Base-by-base conservation (phyloP, 2,888 invertebrate species). In the Erebia epiphron region DNA sequence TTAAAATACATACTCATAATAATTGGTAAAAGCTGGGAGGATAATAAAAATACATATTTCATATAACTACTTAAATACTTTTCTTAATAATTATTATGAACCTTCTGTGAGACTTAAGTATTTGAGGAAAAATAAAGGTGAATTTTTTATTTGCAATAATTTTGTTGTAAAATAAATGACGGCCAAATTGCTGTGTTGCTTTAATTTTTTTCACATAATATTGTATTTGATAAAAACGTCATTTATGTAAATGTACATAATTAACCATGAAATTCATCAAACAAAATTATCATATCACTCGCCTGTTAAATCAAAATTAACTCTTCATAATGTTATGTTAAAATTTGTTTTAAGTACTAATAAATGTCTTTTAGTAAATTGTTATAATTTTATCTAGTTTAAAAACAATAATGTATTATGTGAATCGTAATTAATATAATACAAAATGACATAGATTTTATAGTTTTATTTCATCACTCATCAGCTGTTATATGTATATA, bases 231-330 rank as follows among this genome's bases (percentile, higher is more conserved):
- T 50, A 54, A 54, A 16, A 14, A 10, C 54, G 71, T 72, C 72
- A 77, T 76, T 52, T 54, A 64, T 54, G 26, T 64, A 66, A 65
- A 75, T 79, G 77, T 79, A 79, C 75, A 78, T 79, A 79, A 74
- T 68, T 73, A 70, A 71, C 67, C 73, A 74, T 76, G 69, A 75
- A 75, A 69, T 62, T 75, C 76, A 78, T 76, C 69, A 73, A 79
- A 73, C 80, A 83, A 81, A 86, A 16, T 80, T 85, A 91, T 94
- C 95, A 95, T 95, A 95, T 95, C 95, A 95, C 94, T 94, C 89
- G 91, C 93, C 93, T 92, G 87, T 92, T 93, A 86, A 92, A 49
- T 87, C 81, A 83, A 88, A 87, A 85, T 81, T 86, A 86, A 88
- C 84, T 83, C 86, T 83, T 81, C 81, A 85, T 81, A 82, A 79